Evolutionary conservation across 2,797 vertebrate genomes (phyloP).

Genomic region (Champsocephalus gunnari): DNA sequence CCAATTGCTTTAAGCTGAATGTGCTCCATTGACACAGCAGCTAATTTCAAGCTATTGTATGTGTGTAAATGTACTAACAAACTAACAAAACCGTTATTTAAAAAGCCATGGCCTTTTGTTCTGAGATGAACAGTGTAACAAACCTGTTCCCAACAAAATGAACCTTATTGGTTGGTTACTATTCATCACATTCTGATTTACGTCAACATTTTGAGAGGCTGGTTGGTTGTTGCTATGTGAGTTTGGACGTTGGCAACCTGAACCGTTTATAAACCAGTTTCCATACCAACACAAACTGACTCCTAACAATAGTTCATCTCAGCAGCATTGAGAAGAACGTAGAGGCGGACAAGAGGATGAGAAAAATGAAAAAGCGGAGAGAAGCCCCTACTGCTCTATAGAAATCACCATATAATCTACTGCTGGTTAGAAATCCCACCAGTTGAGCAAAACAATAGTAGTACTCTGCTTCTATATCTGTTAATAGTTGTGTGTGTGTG

Average conservation of each 20-base stretch:
- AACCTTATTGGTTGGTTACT: conserved; percentile 42
- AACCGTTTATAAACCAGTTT: conserved; percentile 76
- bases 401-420: conserved; percentile 10
- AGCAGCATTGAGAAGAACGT: conserved; percentile 28
- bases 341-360: conserved; percentile 28
- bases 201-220: conserved; percentile 56
- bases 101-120: conserved; percentile 13
- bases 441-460: conserved; percentile 11
- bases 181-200: conserved; percentile 51
- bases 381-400: conserved; percentile 12
- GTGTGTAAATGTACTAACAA: conserved; percentile 32
- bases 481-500: background rate
- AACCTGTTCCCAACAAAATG: conserved; percentile 21
- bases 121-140: conserved; percentile 10
- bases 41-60: conserved; percentile 40
- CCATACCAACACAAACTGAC: conserved; percentile 77
- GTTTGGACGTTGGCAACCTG: conserved; percentile 73
- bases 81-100: conserved; percentile 16
- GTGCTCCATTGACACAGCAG: conserved; percentile 16
- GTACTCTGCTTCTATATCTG: background rate
- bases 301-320: conserved; percentile 53
- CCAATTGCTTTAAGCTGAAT: conserved; percentile 51
- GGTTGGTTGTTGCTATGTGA: conserved; percentile 76
- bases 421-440: conserved; percentile 10
- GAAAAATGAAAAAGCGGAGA: conserved; percentile 16